Base-by-base conservation (phyloP, 1,140 invertebrate species). In the Globodera rostochiensis region DNA sequence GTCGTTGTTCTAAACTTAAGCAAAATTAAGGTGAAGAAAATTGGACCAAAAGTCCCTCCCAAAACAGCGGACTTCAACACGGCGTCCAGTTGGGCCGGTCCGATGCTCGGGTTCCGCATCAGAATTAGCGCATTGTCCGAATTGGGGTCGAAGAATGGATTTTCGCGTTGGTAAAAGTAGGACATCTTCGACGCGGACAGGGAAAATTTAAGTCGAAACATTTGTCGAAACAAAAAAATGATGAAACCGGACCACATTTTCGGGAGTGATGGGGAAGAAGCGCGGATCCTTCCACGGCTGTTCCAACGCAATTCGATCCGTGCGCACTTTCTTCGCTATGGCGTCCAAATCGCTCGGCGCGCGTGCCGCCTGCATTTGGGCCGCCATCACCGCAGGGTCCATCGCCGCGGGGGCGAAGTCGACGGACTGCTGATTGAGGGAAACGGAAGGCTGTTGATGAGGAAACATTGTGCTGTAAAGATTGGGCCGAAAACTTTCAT, bases 41-140 rank as follows among this genome's bases (percentile, higher is more conserved):
- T 25, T 25, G 82, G 82, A 6, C 53, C 0, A 4, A 15, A 19
- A 64, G 53, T 0, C 53, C 3, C 53, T 6, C 53, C 53, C 50
- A 53, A 53, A 53, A 53, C 7, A 7, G 50, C 57, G 13, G 13
- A 69, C 73, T 77, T 83, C 19, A 85, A 50, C 13, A 87, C 81
- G 36, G 80, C 73, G 8, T 85, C 82, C 47, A 94, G 25, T 19
- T 69, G 81, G 15, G 67, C 36, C 45, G n/a, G 92, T 88, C 92
- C 95, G 6, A 80, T 79, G 11, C 36, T 36, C 50, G 95, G 91
- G 74, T 95, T 92, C 89, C 98, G 96, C 96, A 98, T 98, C 92
- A 96, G 95, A 71, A 98, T 93, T 79, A 94, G 94, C 92, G 98
- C 96, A 92, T 98, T 98, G 89, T 98, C 98, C 88, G 96, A 98